Base-by-base conservation (phyloP, 2,888 invertebrate species). In the Campaea margaritaria region DNA sequence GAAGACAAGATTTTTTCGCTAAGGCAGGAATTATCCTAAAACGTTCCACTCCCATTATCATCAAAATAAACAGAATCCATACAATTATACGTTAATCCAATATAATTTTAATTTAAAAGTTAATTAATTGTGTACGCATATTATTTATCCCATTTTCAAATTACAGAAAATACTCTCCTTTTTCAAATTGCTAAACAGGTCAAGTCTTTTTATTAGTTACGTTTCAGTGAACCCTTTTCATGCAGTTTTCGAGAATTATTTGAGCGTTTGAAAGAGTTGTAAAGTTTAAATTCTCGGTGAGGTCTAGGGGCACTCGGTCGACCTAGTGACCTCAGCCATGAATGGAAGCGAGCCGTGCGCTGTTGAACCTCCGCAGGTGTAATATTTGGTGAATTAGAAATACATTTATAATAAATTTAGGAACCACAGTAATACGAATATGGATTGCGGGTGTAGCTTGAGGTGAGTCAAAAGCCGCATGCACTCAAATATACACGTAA, bases 301-400 rank as follows among this genome's bases (percentile, higher is more conserved):
- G 66, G 64, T 69, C 68, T 65, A 73, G 64, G 52, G 62, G 69
- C 75, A 60, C 74, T 77, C 67, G 52, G 59, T 67, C 67, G 76
- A 75, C 78, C 79, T 74, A 78, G 56, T 78, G 70, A 79, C 79
- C 78, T 9, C 31, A 58, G 58, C 57, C 45, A 47, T 74, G 68
- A 77, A 74, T 73, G 57, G 60, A 56, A 58, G 52, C 64, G 41
- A 34, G 51, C n/a, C 34, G 14, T 34, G 49, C 21, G 21, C 21
- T 5, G 21, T 21, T 61, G 39, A 54, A 52, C 61, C 57, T 61
- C 63, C 51, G 55, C 58, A 60, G 56, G 63, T 67, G 54, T 44
- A 51, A 38, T 36, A 53, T 56, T 62, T 48, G 14, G 16, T 15
- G 41, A 41, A 65, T 65, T 49, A 46, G 15, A 46, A 52, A 39